These are phyloP conservation scores for Synergus gifuensis DNA, from an alignment of 2,888 invertebrate genomes.

Conservation along the genomic window DNA sequence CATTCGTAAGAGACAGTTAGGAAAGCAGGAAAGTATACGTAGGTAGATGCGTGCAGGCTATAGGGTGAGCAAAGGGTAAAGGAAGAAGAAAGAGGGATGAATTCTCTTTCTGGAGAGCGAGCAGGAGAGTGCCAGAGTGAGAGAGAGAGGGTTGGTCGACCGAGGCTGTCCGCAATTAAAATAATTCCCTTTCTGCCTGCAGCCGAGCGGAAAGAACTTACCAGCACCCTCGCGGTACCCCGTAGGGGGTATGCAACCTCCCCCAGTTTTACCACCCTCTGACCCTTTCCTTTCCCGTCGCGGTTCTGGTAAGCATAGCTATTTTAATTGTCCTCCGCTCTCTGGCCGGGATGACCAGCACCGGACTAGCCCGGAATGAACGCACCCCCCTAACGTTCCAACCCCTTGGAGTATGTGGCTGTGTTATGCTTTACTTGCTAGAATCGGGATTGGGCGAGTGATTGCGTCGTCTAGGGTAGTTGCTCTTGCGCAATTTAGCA, in stretches of 20 bases:
- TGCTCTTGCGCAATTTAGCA: constrained; percentile 28
- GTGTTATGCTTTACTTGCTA: constrained; percentile 68
- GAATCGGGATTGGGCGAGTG: constrained; percentile 67
- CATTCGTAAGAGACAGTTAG: constrained; percentile 23
- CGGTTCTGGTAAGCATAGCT: constrained; percentile 73
- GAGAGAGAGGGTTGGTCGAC: constrained; percentile 71
- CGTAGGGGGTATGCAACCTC: constrained; percentile 48
- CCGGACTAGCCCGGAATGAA: constrained; percentile 65
- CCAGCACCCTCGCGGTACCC: constrained; percentile 71
- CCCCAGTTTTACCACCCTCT: constrained; percentile 49
- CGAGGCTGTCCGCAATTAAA: constrained; percentile 78
- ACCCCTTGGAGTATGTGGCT: constrained; percentile 66
- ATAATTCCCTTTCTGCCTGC: constrained; percentile 78
- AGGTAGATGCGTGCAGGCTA: constrained; percentile 24
- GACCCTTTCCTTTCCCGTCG: constrained; percentile 50
- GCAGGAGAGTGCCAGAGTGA: constrained; percentile 55
- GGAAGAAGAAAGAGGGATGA: constrained; percentile 26
- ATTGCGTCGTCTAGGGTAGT: constrained; percentile 57
- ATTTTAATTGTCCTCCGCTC: constrained; percentile 76
- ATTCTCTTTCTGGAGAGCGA: constrained; percentile 44
- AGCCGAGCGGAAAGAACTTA: constrained; percentile 78
- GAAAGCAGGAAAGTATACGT: constrained; percentile 35
- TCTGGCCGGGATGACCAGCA: constrained; percentile 68
- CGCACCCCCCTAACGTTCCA: constrained; percentile 59
- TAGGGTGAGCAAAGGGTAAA: constrained; percentile 27